phyloP scores from a whole-genome alignment of 2,888 invertebrate genomes.

The Habrosyne pyritoides region DNA sequence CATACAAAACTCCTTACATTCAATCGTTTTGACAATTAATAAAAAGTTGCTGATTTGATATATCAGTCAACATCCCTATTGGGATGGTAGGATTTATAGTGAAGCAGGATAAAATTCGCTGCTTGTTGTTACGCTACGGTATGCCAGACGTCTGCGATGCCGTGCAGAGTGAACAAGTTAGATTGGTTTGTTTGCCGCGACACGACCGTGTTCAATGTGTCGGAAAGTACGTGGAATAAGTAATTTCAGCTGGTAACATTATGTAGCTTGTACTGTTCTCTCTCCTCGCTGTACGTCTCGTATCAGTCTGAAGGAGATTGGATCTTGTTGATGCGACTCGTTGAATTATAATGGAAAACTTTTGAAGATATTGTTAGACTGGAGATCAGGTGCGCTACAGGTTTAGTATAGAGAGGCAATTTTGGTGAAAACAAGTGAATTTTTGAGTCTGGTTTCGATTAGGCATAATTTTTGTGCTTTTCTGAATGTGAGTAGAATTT shows the following conservation, averaged over 20 bases:
- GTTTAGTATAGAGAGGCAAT: no score
- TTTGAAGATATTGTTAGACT: background rate
- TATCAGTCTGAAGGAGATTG: background rate
- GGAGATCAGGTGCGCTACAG: no score
- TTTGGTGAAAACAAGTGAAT: no score
- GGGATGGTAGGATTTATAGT: no score
- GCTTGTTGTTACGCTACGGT: constrained; percentile 23
- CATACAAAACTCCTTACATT: no score
- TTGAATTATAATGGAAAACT: background rate
- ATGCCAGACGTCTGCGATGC: constrained; percentile 19
- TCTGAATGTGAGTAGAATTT: no score
- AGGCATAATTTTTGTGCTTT: no score
- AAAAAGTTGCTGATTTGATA: no score
- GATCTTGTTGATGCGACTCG: background rate
- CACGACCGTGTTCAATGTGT: constrained; percentile 14
- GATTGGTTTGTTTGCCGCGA: constrained; percentile 39
- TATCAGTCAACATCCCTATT: no score
- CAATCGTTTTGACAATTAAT: no score
- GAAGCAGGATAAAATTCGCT: no score
- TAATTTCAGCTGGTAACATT: constrained; percentile 13
- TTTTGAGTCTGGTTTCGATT: no score
- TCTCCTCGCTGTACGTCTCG: background rate
- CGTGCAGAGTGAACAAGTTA: constrained; percentile 39
- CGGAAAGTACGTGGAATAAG: constrained; percentile 22
- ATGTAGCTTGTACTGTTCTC: background rate